phyloP scores from a whole-genome alignment of 2,888 invertebrate genomes.

The Pandemis heparana region DNA sequence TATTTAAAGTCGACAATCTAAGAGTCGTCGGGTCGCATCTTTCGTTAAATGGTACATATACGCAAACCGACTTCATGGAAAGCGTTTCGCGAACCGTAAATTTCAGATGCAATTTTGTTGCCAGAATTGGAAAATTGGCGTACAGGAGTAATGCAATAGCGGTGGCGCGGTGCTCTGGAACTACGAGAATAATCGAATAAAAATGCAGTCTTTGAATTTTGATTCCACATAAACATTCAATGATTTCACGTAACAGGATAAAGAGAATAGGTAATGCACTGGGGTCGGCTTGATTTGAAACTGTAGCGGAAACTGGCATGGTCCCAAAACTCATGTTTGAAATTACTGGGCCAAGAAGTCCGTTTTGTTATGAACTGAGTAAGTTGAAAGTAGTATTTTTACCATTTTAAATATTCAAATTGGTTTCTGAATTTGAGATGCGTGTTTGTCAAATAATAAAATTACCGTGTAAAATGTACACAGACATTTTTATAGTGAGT shows the following conservation, averaged over 20 bases:
- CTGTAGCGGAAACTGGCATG: slow-evolving; percentile 55
- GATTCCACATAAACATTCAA: slow-evolving; percentile 51
- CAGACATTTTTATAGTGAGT: too few relatives aligned
- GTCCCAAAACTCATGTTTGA: slow-evolving; percentile 60
- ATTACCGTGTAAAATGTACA: too few relatives aligned
- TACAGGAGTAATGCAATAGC: slow-evolving; percentile 26
- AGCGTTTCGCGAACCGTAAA: slow-evolving; percentile 25
- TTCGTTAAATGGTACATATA: slow-evolving; percentile 6
- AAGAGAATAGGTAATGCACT: slow-evolving; percentile 43
- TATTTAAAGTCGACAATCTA: neutral
- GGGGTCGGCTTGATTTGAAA: slow-evolving; percentile 51
- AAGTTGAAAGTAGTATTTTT: neutral
- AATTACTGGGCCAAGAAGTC: slow-evolving; percentile 53
- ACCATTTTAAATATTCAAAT: neutral
- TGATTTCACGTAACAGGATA: slow-evolving; percentile 45
- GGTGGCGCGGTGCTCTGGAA: slow-evolving; percentile 11
- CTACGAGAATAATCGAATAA: slow-evolving; percentile 19
- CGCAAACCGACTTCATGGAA: slow-evolving; percentile 11
- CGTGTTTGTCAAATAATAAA: too few relatives aligned
- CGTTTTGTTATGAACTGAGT: slow-evolving; percentile 10
- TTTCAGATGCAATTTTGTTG: slow-evolving; percentile 33
- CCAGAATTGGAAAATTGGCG: slow-evolving; percentile 39
- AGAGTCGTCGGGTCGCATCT: neutral
- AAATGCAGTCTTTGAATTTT: slow-evolving; percentile 44
- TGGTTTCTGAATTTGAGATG: too few relatives aligned